Evolutionary conservation across 2,113 vertebrate genomes (phyloP), one percentile per base, ranked within the genome.

Genomic region (Progne subis): DNA sequence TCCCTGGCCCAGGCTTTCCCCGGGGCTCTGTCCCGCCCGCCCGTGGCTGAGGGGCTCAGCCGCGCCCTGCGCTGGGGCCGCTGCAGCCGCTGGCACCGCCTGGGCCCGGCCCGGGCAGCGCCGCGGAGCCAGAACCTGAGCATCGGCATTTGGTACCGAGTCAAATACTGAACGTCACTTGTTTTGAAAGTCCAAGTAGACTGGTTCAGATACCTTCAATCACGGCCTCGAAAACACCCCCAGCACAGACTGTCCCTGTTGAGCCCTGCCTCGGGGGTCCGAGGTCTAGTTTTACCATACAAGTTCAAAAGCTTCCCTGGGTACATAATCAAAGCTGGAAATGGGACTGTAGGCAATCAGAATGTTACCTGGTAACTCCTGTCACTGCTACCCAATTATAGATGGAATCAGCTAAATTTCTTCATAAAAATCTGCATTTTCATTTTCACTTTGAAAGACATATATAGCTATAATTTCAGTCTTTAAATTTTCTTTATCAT

Each of bases 181-280:
- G 6, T 18, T 50, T 24, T 46, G 52, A 71, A 76, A 71, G 60
- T 14, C 34, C 32, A 9, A 3, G 8, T 8, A 26, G 32, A 5
- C 8, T 26, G 18, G 17, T 17, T 50, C 25, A 31, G 9, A 14
- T 55, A 7, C 24, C 8, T 49, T 32, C 21, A 37, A 0, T 37
- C 12, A 31, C 0, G 5, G 18, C 14, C 2, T 3, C 0, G 0
- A 24, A 52, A 67, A 6, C 16, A 56, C 14, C 8, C 3, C 6
- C 16, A 43, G 23, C 21, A 23, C 28, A 41, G 41, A 29, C 19
- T 46, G 12, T 16, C 5, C 11, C 17, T 60, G 12, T 4, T 2
- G 5, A 84, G 23, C 4, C 9, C 37, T 37, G 17, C 16, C 9
- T n/a, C 43, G 1, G 5, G 10, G 2, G 5, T 9, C 28, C 6